A percentile compares a stretch with the other conserved stretches of the same genome.
Conservation (phyloP, 1,140 invertebrate genomes). For the Saccostrea echinata region DNA sequence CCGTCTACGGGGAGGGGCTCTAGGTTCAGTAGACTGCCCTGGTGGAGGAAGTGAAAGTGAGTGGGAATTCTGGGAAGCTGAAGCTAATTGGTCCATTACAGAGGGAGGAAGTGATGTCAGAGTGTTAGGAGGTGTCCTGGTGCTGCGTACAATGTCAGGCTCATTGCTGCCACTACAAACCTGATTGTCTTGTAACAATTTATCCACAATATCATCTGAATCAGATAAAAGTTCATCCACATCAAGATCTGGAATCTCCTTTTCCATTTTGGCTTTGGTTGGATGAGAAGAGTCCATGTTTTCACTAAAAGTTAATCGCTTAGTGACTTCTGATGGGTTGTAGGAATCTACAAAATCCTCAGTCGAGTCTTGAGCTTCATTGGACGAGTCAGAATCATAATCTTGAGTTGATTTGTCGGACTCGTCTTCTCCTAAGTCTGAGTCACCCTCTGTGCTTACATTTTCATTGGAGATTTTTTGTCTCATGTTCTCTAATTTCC, state of each 20-base stretch:
- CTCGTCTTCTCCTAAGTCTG: constrained; percentile 55
- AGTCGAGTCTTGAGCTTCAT: constrained; percentile 7
- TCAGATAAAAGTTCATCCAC: constrained; percentile 34
- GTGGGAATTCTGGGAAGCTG: constrained; percentile 38
- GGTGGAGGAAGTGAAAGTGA: constrained; percentile 29
- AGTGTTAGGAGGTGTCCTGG: constrained; percentile 78
- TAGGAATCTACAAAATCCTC: neutral
- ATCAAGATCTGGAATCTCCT: constrained; percentile 57
- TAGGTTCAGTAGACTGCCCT: constrained; percentile 53
- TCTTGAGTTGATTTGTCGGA: constrained; percentile 5
- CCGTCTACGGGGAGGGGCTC: constrained; percentile 56
- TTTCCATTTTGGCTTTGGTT: constrained; percentile 67
- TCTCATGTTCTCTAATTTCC: constrained; percentile 89
- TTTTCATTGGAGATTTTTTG: constrained; percentile 86
- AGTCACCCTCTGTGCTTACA: constrained; percentile 78
- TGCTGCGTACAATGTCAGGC: constrained; percentile 96
- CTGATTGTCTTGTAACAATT: constrained; percentile 68
- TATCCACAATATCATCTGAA: constrained; percentile 65
- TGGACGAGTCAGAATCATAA: constrained; percentile 63
- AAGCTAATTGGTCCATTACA: constrained; percentile 2
- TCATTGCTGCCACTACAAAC: constrained; percentile 81
- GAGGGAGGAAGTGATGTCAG: constrained; percentile 60
- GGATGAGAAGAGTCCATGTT: constrained; percentile 65
- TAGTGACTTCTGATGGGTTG: constrained; percentile 25
- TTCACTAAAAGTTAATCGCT: constrained; percentile 55